Evolutionary conservation across 2,797 vertebrate species (phyloP).

Genomic region (Iguana delicatissima): DNA sequence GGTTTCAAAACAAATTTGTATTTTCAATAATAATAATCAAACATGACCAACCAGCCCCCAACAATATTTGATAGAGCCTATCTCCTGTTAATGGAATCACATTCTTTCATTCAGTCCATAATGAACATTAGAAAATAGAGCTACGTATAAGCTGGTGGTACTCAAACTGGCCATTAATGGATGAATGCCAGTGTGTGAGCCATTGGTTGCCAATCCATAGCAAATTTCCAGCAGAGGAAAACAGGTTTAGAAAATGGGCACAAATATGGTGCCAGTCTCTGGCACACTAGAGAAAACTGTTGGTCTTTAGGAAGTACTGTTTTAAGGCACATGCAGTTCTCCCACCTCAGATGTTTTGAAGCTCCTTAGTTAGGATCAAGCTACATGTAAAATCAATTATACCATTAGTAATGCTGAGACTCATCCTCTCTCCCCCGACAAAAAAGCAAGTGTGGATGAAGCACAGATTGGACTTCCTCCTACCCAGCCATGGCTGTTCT

Average conservation of each 20-base stretch:
- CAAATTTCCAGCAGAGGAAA: too few relatives aligned
- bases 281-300: too few relatives aligned
- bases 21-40: conserved; percentile 73
- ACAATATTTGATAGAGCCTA: neutral
- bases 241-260: too few relatives aligned
- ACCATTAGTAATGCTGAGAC: neutral
- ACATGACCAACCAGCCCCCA: conserved; percentile 67
- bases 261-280: too few relatives aligned
- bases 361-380: neutral
- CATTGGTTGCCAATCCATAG: neutral
- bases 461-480: too few relatives aligned
- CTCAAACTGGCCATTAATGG: too few relatives aligned
- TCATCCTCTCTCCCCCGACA: neutral
- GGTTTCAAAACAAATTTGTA: conserved; percentile 94
- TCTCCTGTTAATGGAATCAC: neutral
- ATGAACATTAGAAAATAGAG: conserved; percentile 39
- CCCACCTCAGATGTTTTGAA: neutral
- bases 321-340: neutral
- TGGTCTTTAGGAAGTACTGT: neutral
- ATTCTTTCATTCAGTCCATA: conserved; percentile 54
- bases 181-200: neutral
- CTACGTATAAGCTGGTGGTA: neutral
- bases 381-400: neutral
- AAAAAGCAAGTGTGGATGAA: too few relatives aligned
- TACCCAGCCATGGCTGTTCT: too few relatives aligned